Evolutionary conservation across 1,140 invertebrate genomes (phyloP), one percentile per base, ranked within the genome.

Genomic region (Drosophila micromelanica): DNA sequence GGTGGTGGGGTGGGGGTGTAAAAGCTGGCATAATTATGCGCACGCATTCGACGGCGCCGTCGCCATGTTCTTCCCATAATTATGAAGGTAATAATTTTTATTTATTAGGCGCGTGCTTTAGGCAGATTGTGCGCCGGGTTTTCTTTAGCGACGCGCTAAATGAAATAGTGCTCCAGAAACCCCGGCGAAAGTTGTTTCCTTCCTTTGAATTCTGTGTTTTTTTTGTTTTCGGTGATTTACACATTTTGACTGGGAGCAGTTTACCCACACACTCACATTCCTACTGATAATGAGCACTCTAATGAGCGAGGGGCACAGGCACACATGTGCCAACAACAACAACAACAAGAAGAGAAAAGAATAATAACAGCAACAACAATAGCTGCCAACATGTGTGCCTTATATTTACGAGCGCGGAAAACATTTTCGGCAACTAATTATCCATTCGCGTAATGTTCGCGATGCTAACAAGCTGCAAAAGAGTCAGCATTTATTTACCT

Each of bases 341-440:
- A 70, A 37, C 60, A 55, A 65, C 17, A 57, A 35, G 1, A 20
- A 20, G 20, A 2, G 3, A 23, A 27, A 27, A 27, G 27, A 27
- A 27, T 27, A 27, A 27, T 27, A 27, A 27, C 20, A 32, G 48
- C 32, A 55, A 55, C 32, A 37, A 64, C n/a, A 63, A 71, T 52
- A 57, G 54, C 37, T 65, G 40, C 54, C 48, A 73, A 68, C 59
- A 89, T 90, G 87, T 90, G 89, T 85, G 82, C 65, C 77, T 84
- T 72, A 76, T 90, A 89, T 91, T 91, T 91, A 91, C 78, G 82
- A 89, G 71, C 73, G 74, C 43, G 49, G 76, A 89, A 90, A 80
- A 89, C 85, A 89, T 90, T 86, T 90, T 91, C 80, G 84, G 89
- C 89, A 91, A 91, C 89, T 91, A 91, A 91, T 91, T 91, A 91